Evolutionary conservation across 2,797 vertebrate species (phyloP), one percentile per base, ranked within the genome.

Genomic region (Adelosebastes latens): DNA sequence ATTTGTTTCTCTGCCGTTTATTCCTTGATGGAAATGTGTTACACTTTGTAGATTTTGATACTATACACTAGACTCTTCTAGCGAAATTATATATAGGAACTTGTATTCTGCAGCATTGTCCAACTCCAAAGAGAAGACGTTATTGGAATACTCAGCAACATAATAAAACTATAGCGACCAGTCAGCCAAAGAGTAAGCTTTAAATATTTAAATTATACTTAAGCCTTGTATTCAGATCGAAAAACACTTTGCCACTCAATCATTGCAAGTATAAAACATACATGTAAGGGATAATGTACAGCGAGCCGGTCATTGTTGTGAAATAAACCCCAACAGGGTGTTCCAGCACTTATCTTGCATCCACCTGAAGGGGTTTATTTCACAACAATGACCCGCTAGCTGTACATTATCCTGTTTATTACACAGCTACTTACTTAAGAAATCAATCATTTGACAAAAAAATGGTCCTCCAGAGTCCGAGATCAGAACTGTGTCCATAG

Each of bases 111-210:
- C 22, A 79, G 39, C 74, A 80, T 14, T 56, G 81, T 80, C 31
- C 31, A 78, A 32, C 55, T 89, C 86, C 78, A 88, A 92, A 90
- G 84, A 82, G 80, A 20, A 77, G 5, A 10, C 12, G 18, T 67
- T 68, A 70, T 69, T 76, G 7, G 42, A 73, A 74, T 34, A 66
- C 8, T 75, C 1, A n/a, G 39, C 31, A 72, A 16, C 3, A 46
- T 14, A 12, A 55, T 56, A 32, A 72, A 84, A 76, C n/a, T 75
- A 46, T 46, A 80, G 61, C 5, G 6, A 84, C 61, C 56, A 74
- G 29, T 79, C 59, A 89, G 77, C 86, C 90, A 93, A 94, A 95
- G 86, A 92, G 53, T 79, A 77, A 61, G 20, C 82, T 87, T 83
- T 84, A 87, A 61, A 72, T 58, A 60, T 71, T 62, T 75, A 2